Conservation (phyloP, 2,797 vertebrate species). For the Buphagus erythrorhynchus region DNA sequence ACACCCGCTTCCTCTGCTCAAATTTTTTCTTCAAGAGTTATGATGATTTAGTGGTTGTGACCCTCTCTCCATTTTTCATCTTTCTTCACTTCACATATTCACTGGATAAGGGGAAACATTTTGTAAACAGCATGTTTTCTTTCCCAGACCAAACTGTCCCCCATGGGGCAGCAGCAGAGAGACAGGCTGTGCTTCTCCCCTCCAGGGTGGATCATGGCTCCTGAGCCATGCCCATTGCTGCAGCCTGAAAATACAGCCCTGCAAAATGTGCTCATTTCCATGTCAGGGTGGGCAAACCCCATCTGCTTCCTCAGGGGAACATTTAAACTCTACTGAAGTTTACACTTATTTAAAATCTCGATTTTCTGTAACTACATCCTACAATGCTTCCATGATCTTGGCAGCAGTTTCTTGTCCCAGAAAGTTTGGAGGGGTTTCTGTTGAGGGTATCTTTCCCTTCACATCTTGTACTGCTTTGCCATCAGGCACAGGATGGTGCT, state of each 20-base stretch:
- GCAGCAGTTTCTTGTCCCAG: neutral
- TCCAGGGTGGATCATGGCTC: neutral
- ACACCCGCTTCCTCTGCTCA: neutral
- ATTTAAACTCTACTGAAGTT: neutral
- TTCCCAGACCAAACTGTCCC: neutral
- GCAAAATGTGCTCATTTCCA: neutral
- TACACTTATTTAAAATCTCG: neutral
- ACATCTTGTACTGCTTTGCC: neutral
- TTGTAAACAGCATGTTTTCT: rapidly evolving
- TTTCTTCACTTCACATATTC: neutral
- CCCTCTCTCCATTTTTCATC: neutral
- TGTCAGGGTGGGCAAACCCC: neutral
- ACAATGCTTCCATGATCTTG: neutral
- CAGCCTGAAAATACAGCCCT: neutral
- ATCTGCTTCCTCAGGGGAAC: neutral
- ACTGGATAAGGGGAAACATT: neutral
- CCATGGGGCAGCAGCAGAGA: neutral
- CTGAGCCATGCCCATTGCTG: neutral
- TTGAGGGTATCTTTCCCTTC: neutral
- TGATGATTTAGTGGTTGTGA: neutral
- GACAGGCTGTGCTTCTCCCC: neutral
- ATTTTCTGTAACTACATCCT: neutral
- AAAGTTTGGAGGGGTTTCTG: neutral
- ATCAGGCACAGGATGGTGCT: neutral
- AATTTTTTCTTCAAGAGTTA: neutral